phyloP scores from a whole-genome alignment of 2,797 vertebrate genomes.

The Setipinna tenuifilis region DNA sequence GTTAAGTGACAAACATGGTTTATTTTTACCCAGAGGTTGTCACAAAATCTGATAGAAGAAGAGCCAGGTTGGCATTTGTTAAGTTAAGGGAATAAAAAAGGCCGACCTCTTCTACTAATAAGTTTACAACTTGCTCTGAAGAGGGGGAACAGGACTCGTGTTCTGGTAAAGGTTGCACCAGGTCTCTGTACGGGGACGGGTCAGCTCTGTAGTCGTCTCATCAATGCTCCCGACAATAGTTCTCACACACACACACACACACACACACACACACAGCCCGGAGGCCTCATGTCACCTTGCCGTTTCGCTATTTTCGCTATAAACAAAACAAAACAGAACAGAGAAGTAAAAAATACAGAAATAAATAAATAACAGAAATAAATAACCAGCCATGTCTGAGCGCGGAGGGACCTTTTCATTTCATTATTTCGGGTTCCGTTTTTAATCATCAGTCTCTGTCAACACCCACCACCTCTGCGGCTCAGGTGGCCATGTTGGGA shows the following conservation, averaged over 20 bases:
- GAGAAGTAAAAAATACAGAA: neutral
- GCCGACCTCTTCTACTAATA: too few species aligned
- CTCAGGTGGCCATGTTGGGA: conserved; percentile 14
- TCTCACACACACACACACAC: neutral
- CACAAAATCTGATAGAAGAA: too few species aligned
- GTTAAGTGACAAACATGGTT: too few species aligned
- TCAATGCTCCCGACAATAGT: neutral
- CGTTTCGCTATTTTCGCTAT: neutral
- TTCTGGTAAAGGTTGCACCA: too few species aligned
- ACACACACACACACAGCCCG: neutral
- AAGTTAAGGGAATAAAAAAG: too few species aligned
- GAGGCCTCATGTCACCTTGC: neutral
- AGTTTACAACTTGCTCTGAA: too few species aligned
- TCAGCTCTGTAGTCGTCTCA: neutral
- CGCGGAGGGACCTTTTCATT: neutral
- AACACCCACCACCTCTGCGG: neutral
- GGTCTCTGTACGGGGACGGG: too few species aligned
- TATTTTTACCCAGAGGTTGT: too few species aligned
- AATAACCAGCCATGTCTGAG: too few species aligned
- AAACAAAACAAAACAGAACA: neutral
- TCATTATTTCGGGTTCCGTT: neutral
- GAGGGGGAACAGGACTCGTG: too few species aligned
- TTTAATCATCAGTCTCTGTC: conserved; percentile 5
- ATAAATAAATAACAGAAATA: neutral
- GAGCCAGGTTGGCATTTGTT: too few species aligned